phyloP scores from a whole-genome alignment of 2,888 invertebrate genomes.

The Rotaria magnacalcarata region DNA sequence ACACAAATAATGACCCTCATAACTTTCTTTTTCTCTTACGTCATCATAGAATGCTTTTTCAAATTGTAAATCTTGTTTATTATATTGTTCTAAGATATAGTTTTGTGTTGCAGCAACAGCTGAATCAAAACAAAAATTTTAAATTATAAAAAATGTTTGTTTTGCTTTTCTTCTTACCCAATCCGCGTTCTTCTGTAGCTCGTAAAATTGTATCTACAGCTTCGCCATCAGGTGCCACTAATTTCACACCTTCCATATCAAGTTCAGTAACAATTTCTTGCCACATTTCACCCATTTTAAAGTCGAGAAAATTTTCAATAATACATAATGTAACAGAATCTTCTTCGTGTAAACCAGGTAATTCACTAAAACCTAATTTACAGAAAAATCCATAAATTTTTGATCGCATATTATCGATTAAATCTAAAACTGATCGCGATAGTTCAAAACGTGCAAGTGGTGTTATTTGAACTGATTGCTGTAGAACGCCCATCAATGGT shows the following conservation, averaged over 20 bases:
- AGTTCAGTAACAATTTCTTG: slow-evolving; percentile 56
- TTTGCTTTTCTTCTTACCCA: slow-evolving; percentile 23
- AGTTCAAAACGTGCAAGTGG: neutral
- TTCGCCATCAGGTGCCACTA: slow-evolving; percentile 57
- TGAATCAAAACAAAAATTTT: neutral
- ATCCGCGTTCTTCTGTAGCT: slow-evolving; percentile 52
- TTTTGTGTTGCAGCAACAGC: slow-evolving; percentile 39
- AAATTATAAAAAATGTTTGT: neutral
- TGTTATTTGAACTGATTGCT: neutral
- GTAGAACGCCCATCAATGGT: slow-evolving; percentile 26
- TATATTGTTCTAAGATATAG: slow-evolving; percentile 35
- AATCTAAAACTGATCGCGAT: slow-evolving; percentile 58
- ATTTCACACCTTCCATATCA: slow-evolving; percentile 54
- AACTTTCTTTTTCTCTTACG: slow-evolving; percentile 11
- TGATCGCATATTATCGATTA: slow-evolving; percentile 58
- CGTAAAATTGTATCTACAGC: slow-evolving; percentile 56
- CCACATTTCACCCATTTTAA: slow-evolving; percentile 60
- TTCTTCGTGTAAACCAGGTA: slow-evolving; percentile 56
- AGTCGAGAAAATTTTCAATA: slow-evolving; percentile 59
- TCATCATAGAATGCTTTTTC: slow-evolving; percentile 45
- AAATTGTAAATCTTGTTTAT: slow-evolving; percentile 42
- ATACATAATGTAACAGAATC: slow-evolving; percentile 59
- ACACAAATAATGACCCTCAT: neutral
- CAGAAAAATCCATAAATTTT: slow-evolving; percentile 59
- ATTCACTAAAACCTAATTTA: slow-evolving; percentile 57